Percentiles rank a stretch among this genome's conserved stretches.
These are phyloP conservation scores for Pogonomyrmex californicus DNA, from an alignment of 1,140 invertebrate species.

Conservation along the genomic window DNA sequence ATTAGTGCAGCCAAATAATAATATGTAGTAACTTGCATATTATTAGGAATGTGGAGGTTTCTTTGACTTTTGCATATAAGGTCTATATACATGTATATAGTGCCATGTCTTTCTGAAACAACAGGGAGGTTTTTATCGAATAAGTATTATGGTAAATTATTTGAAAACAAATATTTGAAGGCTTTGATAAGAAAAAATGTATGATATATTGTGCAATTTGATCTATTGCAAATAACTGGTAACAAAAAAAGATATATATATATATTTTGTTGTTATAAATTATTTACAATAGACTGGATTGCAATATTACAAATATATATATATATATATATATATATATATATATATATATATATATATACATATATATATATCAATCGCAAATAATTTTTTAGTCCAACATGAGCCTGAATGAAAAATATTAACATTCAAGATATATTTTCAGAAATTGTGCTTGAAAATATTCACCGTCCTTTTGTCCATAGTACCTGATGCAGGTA, in stretches of 20 bases:
- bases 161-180: conserved; percentile 20
- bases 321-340: conserved; percentile 64
- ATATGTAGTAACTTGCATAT: conserved; percentile 6
- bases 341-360: conserved; percentile 48
- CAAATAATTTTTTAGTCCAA: conserved; percentile 27
- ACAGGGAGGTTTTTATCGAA: conserved; percentile 15
- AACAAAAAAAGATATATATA: conserved; percentile 9
- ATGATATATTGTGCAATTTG: not conserved
- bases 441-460: conserved; percentile 53
- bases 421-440: conserved; percentile 52
- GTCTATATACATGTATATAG: conserved; percentile 67
- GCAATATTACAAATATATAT: conserved; percentile 16
- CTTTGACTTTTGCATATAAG: conserved; percentile 45
- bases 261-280: conserved; percentile 7
- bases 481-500: conserved; percentile 62
- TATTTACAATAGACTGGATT: not conserved
- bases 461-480: conserved; percentile 60
- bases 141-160: conserved; percentile 14
- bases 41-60: conserved; percentile 19
- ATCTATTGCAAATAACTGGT: not conserved
- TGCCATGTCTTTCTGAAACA: conserved; percentile 69
- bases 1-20: conserved; percentile 21
- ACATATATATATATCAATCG: conserved; percentile 45
- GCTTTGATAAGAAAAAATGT: not conserved
- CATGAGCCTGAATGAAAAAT: conserved; percentile 33